Evolutionary conservation across 2,888 invertebrate genomes (phyloP).

Genomic region (Augochlorella aurata): DNA sequence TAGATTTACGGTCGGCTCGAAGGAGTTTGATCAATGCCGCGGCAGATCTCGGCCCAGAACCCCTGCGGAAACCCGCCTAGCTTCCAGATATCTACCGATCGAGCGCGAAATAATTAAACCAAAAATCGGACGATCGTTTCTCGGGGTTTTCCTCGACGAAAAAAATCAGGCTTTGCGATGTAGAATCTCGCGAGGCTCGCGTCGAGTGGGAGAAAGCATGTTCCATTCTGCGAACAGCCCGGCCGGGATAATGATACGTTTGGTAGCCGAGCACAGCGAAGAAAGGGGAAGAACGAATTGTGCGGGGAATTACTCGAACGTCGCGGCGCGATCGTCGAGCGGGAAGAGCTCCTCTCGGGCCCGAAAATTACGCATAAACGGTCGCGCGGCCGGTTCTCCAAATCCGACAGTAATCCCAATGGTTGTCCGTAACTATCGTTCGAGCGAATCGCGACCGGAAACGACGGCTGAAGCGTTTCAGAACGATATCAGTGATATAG

Average conservation of each 20-base stretch:
- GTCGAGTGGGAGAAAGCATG: conserved; percentile 54
- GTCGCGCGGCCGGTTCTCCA: conserved; percentile 9
- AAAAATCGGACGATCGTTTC: neutral
- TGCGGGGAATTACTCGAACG: conserved; percentile 37
- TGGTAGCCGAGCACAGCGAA: conserved; percentile 8
- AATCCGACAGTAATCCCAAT: conserved; percentile 6
- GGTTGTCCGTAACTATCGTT: conserved; percentile 18
- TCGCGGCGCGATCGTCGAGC: conserved; percentile 21
- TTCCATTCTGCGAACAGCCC: conserved; percentile 29
- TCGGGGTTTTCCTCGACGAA: conserved; percentile 6
- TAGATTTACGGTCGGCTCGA: neutral
- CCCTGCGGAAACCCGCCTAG: neutral
- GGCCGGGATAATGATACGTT: conserved; percentile 47
- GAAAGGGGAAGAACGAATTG: conserved; percentile 43
- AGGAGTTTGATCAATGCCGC: neutral
- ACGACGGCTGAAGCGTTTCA: neutral
- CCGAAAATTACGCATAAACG: conserved; percentile 32
- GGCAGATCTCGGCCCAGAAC: neutral
- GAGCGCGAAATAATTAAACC: neutral
- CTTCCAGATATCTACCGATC: no score
- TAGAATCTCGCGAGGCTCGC: neutral
- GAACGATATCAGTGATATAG: neutral
- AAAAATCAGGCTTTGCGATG: conserved; percentile 16
- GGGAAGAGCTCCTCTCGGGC: conserved; percentile 29
- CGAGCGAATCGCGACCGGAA: neutral